Conservation (phyloP, 2,797 vertebrate species). For the Sitta carolinensis region DNA sequence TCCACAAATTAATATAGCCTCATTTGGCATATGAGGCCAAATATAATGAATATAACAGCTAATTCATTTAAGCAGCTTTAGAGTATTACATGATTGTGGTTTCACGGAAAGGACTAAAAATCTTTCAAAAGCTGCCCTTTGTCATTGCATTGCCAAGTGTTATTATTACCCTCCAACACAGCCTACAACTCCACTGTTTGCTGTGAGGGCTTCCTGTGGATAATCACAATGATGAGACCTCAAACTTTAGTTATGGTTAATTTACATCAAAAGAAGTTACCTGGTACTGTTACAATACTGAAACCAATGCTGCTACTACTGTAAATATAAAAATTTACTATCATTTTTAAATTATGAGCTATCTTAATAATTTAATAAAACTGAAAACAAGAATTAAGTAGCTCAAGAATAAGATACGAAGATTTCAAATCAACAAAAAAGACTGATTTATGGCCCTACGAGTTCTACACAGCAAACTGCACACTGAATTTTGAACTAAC, state of each 20-base stretch:
- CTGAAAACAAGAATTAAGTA: background rate
- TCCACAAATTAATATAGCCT: background rate
- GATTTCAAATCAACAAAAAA: background rate
- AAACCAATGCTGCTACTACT: background rate
- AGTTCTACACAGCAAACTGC: background rate
- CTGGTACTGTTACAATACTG: background rate
- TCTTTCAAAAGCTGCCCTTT: background rate
- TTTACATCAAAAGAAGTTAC: background rate
- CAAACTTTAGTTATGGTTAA: background rate
- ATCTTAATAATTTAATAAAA: background rate
- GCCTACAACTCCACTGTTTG: background rate
- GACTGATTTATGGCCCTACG: background rate
- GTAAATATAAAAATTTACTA: background rate
- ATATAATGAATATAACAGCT: background rate
- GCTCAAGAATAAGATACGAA: background rate
- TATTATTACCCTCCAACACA: background rate
- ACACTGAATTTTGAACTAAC: constrained; percentile 58
- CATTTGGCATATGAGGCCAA: background rate
- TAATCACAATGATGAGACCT: background rate
- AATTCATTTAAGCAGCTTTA: background rate
- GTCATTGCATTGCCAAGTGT: background rate
- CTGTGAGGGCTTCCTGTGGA: background rate
- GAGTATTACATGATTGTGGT: background rate
- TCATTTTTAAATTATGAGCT: background rate
- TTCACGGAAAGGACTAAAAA: background rate